phyloP scores from a whole-genome alignment of 2,797 vertebrate genomes.

The Linurgus olivaceus region DNA sequence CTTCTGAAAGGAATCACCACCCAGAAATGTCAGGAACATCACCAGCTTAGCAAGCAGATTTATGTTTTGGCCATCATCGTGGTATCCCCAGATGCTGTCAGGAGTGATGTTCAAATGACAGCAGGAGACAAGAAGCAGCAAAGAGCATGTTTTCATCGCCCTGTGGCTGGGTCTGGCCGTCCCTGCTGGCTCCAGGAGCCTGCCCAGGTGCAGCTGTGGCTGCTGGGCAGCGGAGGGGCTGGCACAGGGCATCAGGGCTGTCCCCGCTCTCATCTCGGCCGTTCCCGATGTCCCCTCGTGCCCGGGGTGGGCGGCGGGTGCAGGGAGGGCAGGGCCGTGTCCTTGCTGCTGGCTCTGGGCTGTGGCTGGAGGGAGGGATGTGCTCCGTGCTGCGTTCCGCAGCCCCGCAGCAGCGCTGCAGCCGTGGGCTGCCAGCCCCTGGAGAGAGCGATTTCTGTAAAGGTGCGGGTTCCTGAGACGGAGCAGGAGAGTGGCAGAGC shows the following conservation, averaged over 20 bases:
- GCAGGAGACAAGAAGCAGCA: rapidly evolving
- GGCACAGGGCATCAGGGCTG: background rate
- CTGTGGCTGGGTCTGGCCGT: background rate
- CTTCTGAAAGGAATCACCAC: background rate
- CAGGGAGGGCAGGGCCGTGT: rapidly evolving
- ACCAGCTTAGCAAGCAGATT: background rate
- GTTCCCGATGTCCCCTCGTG: rapidly evolving
- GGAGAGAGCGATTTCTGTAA: rapidly evolving
- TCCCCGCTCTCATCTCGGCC: rapidly evolving
- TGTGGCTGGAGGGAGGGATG: background rate
- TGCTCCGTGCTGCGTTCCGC: rapidly evolving
- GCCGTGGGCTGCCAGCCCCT: rapidly evolving
- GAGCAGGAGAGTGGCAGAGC: rapidly evolving
- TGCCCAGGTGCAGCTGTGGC: background rate
- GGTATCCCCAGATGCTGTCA: rapidly evolving
- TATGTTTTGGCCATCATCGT: background rate
- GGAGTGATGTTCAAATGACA: too few relatives aligned
- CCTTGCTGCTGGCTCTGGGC: background rate
- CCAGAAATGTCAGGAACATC: background rate
- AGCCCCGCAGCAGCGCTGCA: background rate
- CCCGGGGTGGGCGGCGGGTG: background rate
- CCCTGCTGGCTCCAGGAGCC: background rate
- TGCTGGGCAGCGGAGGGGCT: background rate
- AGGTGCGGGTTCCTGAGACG: rapidly evolving
- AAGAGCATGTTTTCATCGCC: rapidly evolving